A percentile compares a stretch with the other conserved stretches of the same genome.
Conservation (phyloP, 2,888 invertebrate species). For the Pocota personata region DNA sequence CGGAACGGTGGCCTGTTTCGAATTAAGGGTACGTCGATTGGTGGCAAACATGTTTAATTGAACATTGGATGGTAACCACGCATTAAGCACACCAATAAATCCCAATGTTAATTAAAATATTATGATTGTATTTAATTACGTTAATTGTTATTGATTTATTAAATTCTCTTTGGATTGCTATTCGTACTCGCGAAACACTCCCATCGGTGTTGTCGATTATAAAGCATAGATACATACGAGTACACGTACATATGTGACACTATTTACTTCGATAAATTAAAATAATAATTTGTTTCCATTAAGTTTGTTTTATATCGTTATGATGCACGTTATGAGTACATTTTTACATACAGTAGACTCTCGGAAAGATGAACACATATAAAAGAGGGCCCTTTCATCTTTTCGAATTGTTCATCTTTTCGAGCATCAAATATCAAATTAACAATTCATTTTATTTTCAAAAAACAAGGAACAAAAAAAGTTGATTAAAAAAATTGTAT, state of each 20-base stretch:
- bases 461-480: too few relatives aligned
- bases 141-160: slow-evolving; percentile 59
- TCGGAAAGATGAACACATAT: too few relatives aligned
- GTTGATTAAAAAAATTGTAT: too few relatives aligned
- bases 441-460: too few relatives aligned
- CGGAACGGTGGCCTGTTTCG: not conserved
- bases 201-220: not conserved
- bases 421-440: too few relatives aligned
- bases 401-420: too few relatives aligned
- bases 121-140: slow-evolving; percentile 52
- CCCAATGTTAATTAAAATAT: slow-evolving; percentile 51
- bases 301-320: too few relatives aligned
- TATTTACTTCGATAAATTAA: too few relatives aligned
- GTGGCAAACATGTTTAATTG: slow-evolving; percentile 15
- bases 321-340: too few relatives aligned
- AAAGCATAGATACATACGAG: too few relatives aligned
- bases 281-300: not conserved
- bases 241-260: not conserved
- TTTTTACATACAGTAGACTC: too few relatives aligned
- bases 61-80: slow-evolving; percentile 30
- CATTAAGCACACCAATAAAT: slow-evolving; percentile 13
- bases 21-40: not conserved
- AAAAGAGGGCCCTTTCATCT: too few relatives aligned
- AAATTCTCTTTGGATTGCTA: slow-evolving; percentile 10
- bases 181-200: not conserved